Evolutionary conservation across 2,113 vertebrate genomes (phyloP), one percentile per base, ranked within the genome.

Genomic region (Podiceps cristatus): DNA sequence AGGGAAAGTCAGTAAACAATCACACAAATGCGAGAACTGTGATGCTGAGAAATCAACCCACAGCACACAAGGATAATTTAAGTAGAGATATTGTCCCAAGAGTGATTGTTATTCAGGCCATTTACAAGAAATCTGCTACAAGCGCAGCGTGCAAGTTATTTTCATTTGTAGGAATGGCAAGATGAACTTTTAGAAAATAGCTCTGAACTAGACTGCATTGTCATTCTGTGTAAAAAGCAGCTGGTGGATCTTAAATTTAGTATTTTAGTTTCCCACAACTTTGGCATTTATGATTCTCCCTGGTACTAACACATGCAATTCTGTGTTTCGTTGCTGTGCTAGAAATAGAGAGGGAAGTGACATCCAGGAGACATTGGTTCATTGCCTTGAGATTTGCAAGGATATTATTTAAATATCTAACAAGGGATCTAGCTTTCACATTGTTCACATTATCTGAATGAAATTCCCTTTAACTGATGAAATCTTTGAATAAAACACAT

Each of bases 81-180:
- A 83, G 55, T 55, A 85, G 87, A 89, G 52, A 23, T 71, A 74
- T 13, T 74, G 35, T 91, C 82, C 42, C 93, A 55, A n/a, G 63
- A 93, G 67, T 84, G 52, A 79, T 90, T 83, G 79, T 75, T 93
- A 92, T 92, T 93, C 74, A 93, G 44, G 33, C 27, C 55, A 74
- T 62, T 93, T 84, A 89, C 55, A 77, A 84, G 79, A 84, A 84
- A 84, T 74, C 52, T 67, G 31, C 63, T 63, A 47, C 22, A 74
- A 92, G 13, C 3, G 2, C n/a, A 63, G 59, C 2, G 3, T 31
- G 11, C 53, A 80, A 79, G 28, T 94, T 80, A 79, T 80, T 86
- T 94, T 88, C 22, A 50, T 71, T 79, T 92, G 66, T 35, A 80
- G 76, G 24, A 86, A 74, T 28, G 47, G 42, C 50, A 95, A 52